A percentile compares a stretch with the other conserved stretches of the same genome.
Evolutionary conservation across 2,888 invertebrate genomes (phyloP).

Genomic region (Archips crataeganus): DNA sequence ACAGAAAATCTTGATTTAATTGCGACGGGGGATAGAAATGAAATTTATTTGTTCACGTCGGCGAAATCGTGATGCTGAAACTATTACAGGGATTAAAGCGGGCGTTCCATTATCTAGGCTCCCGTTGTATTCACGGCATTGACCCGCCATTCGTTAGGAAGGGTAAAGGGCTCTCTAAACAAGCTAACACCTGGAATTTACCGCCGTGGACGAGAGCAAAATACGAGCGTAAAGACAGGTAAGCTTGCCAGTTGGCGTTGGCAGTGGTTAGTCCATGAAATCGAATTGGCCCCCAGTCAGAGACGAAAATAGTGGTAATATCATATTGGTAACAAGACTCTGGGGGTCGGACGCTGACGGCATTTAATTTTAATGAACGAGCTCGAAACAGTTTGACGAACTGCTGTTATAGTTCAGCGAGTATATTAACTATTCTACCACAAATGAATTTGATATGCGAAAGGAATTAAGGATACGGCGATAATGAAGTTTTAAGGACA

Average conservation of each 20-base stretch:
- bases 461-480: not conserved
- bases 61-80: conserved; percentile 40
- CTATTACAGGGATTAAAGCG: conserved; percentile 41
- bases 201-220: conserved; percentile 33
- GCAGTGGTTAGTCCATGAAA: conserved; percentile 75
- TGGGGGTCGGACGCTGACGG: conserved; percentile 18
- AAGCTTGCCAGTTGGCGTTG: conserved; percentile 61
- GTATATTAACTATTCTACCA: not conserved
- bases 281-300: conserved; percentile 82
- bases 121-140: conserved; percentile 42
- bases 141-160: conserved; percentile 43
- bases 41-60: conserved; percentile 31
- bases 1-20: conserved; percentile 21
- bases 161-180: conserved; percentile 43
- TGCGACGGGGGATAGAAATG: conserved; percentile 17
- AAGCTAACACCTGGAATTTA: conserved; percentile 44
- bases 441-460: conserved; percentile 2
- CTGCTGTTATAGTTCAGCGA: conserved; percentile 9
- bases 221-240: conserved; percentile 37
- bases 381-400: conserved; percentile 23
- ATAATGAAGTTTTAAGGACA: not conserved
- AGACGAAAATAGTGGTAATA: conserved; percentile 76
- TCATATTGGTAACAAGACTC: conserved; percentile 61
- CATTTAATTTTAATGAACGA: conserved; percentile 37
- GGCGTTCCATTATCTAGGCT: conserved; percentile 41